Conservation (phyloP, 2,113 vertebrate genomes). For the Periophthalmodon schlosseri region DNA sequence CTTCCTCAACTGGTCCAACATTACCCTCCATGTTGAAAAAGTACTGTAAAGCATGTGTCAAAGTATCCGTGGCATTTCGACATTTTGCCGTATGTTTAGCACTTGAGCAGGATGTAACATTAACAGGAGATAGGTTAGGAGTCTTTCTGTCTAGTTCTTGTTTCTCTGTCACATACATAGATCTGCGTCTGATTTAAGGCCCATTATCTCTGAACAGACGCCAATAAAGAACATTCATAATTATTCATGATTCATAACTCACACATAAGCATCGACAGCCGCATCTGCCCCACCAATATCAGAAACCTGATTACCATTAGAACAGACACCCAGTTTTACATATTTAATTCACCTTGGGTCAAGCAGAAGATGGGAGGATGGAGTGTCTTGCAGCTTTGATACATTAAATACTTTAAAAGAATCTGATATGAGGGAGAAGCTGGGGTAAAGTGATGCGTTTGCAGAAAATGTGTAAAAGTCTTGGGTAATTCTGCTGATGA, state of each 20-base stretch:
- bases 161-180: too few species aligned
- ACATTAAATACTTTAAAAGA: neutral
- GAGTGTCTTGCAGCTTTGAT: too few species aligned
- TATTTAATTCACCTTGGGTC: neutral
- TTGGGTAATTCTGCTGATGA: constrained; percentile 1
- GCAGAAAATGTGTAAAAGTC: neutral
- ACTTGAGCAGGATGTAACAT: too few species aligned
- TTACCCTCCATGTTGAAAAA: too few species aligned
- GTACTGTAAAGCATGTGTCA: too few species aligned
- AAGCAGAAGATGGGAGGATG: neutral
- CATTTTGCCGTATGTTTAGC: too few species aligned
- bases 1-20: too few species aligned
- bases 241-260: constrained; percentile 3
- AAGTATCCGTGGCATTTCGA: too few species aligned
- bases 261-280: neutral
- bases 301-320: neutral
- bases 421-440: neutral
- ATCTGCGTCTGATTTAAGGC: neutral
- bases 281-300: neutral
- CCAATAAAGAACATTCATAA: neutral
- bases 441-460: neutral
- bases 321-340: neutral
- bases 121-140: too few species aligned
- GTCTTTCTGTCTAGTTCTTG: too few species aligned
- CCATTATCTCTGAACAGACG: neutral